Evolutionary conservation across 2,113 vertebrate species (phyloP).

Genomic region (Pogona vitticeps): DNA sequence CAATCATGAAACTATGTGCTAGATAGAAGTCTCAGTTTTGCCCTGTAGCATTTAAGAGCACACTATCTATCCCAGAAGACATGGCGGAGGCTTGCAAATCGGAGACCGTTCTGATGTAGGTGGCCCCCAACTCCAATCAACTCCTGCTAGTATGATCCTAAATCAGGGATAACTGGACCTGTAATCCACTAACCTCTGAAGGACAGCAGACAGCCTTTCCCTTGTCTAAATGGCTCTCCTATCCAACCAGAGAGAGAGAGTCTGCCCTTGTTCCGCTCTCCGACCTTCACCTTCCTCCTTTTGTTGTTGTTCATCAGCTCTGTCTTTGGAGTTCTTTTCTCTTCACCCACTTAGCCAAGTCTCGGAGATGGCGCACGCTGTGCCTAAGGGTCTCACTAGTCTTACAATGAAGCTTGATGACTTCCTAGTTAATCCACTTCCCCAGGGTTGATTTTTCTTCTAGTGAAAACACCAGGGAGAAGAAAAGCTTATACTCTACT

Average conservation of each 20-base stretch:
- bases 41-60: too few species aligned
- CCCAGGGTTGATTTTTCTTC: background rate
- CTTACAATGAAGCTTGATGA: background rate
- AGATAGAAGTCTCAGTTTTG: background rate
- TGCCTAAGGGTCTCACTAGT: background rate
- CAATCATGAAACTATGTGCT: background rate
- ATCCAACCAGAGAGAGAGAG: too few species aligned
- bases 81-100: too few species aligned
- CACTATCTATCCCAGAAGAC: too few species aligned
- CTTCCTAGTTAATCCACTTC: background rate
- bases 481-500: background rate
- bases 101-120: too few species aligned
- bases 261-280: too few species aligned
- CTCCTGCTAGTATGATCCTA: background rate
- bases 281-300: background rate
- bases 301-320: too few species aligned
- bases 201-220: too few species aligned
- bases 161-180: background rate
- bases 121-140: background rate
- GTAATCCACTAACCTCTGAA: background rate
- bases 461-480: background rate
- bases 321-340: too few species aligned
- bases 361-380: background rate
- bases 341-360: background rate
- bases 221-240: too few species aligned